Conservation (phyloP, 37 sponge, comb jelly and placozoan species). For the Diacarnus erythraeanus region DNA sequence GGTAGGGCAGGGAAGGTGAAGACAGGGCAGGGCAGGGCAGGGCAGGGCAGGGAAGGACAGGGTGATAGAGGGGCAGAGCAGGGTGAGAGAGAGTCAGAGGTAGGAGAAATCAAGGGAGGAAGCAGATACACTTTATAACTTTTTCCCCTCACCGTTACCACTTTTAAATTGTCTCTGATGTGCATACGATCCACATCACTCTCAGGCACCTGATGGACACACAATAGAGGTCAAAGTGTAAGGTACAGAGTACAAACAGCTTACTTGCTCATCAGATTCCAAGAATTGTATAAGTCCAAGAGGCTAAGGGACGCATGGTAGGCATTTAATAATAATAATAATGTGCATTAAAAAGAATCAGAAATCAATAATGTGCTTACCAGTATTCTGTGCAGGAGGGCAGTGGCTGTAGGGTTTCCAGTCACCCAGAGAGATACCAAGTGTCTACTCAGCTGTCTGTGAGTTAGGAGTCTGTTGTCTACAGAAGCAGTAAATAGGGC, state of each 20-base stretch:
- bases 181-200: constrained; percentile 86
- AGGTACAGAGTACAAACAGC: not conserved
- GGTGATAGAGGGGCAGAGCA: not conserved
- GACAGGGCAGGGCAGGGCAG: not conserved
- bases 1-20: too few relatives aligned
- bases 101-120: not conserved
- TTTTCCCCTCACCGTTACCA: constrained; percentile 36
- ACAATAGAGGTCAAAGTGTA: not conserved
- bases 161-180: constrained; percentile 93
- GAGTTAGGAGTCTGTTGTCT: constrained; percentile 89
- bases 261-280: constrained; percentile 72
- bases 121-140: not conserved
- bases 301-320: constrained; percentile 48
- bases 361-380: constrained; percentile 10
- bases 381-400: constrained; percentile 82
- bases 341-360: not conserved
- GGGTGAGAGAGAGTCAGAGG: not conserved
- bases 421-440: constrained; percentile 91
- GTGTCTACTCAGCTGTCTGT: constrained; percentile 94
- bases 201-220: constrained; percentile 48
- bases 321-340: not conserved
- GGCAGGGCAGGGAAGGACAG: not conserved
- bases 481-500: constrained; percentile 87
- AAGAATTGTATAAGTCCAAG: constrained; percentile 83
- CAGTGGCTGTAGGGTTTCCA: constrained; percentile 82